Base-by-base conservation (phyloP, 2,797 vertebrate genomes). In the Serranus cabrilla region DNA sequence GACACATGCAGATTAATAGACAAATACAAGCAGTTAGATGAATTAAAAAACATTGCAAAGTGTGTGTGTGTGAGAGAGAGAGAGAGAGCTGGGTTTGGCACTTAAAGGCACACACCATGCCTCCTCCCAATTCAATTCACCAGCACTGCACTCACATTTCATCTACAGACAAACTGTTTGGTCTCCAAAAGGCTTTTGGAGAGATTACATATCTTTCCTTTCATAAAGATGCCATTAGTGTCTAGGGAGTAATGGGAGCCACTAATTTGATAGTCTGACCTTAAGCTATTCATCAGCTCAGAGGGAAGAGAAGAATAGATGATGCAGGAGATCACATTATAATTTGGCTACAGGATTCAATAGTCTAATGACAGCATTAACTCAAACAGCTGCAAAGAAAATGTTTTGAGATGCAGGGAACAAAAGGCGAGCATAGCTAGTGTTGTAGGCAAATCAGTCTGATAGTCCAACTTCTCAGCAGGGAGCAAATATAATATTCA, bases 171-270 rank as follows among this genome's bases (percentile, higher is more conserved):
- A 89, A 90, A 93, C 85, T 82, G 86, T 90, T 89, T 83, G 76
- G 82, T 87, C 83, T 89, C 76, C 85, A 82, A 91, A 87, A 89
- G 90, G 83, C 90, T 93, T 92, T 92, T 66, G 84, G 80, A 88
- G 82, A 91, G 87, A 93, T 93, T 92, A 90, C 90, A 91, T 88
- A 91, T 86, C 71, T 84, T 92, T 86, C 71, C 90, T 92, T 93
- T 94, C 88, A 92, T 92, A 91, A 92, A 93, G 91, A 92, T 80
- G 83, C 90, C 93, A 94, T 94, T 95, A 94, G 90, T 92, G 92
- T 92, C 91, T 91, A 72, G 85, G 89, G 91, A 93, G 90, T 93
- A 94, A 94, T 92, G 92, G 84, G 82, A 93, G 85, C 75, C 78
- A 83, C 88, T 93, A 93, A 94, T 93, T 93, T 92, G 91, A 90